phyloP scores from a whole-genome alignment of 2,888 invertebrate genomes.

The Idaea biselata region DNA sequence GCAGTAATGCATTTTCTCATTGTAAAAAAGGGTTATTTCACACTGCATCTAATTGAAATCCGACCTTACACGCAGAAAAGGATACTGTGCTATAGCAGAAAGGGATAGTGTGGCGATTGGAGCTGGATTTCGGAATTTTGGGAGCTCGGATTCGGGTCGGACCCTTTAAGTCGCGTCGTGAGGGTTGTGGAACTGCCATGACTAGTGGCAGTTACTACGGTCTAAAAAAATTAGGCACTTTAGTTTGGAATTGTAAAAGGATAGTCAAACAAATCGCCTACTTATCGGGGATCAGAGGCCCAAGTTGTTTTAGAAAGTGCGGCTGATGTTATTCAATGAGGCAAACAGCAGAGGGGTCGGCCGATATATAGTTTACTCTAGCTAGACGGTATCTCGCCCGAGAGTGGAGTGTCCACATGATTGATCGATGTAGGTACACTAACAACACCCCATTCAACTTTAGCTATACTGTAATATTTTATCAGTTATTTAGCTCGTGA shows the following conservation, averaged over 20 bases:
- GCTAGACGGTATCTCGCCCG: slow-evolving; percentile 42
- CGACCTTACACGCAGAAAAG: not conserved
- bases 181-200: not conserved
- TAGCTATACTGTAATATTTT: slow-evolving; percentile 33
- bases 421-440: slow-evolving; percentile 49
- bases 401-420: slow-evolving; percentile 59
- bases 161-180: not conserved
- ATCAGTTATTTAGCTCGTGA: slow-evolving; percentile 46
- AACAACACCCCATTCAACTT: slow-evolving; percentile 37
- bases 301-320: slow-evolving; percentile 8
- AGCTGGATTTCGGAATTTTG: too few relatives aligned
- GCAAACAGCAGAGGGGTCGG: slow-evolving; percentile 30
- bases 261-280: slow-evolving; percentile 1
- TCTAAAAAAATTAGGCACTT: not conserved
- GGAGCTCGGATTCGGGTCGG: too few relatives aligned
- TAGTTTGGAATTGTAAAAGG: not conserved
- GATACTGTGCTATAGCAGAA: not conserved
- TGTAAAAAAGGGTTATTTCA: too few relatives aligned
- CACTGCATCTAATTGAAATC: not conserved
- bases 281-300: slow-evolving; percentile 3
- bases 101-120: too few relatives aligned
- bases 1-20: too few relatives aligned
- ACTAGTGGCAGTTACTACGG: not conserved
- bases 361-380: slow-evolving; percentile 15
- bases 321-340: slow-evolving; percentile 39